These are phyloP conservation scores for Cuculus canorus DNA, from an alignment of 2,797 vertebrate genomes.

Conservation along the genomic window DNA sequence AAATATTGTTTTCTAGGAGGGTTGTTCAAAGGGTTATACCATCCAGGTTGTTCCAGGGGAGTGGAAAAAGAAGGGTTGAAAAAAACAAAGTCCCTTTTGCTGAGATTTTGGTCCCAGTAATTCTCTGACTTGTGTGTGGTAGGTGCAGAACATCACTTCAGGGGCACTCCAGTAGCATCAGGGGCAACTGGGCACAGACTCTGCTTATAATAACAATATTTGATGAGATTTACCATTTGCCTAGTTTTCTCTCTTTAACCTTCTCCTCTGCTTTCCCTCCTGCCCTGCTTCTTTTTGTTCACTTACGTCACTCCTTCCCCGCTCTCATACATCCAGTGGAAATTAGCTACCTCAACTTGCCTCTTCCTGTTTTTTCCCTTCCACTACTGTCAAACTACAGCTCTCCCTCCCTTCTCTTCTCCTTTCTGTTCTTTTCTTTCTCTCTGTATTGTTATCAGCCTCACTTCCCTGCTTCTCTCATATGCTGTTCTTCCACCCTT, in stretches of 20 bases:
- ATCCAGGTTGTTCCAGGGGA: not conserved
- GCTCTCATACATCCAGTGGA: not conserved
- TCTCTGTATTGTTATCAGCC: not conserved
- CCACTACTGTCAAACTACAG: not conserved
- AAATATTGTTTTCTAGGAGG: not conserved
- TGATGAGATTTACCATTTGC: not conserved
- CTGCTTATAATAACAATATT: not conserved
- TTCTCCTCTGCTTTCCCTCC: not conserved
- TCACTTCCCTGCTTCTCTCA: not conserved
- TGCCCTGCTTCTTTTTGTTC: not conserved
- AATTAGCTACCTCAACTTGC: not conserved
- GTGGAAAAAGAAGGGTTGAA: not conserved
- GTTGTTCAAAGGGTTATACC: not conserved
- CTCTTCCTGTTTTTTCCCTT: not conserved
- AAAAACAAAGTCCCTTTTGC: not conserved
- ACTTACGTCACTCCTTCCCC: not conserved
- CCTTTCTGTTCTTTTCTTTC: not conserved
- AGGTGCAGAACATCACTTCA: not conserved
- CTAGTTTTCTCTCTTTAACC: not conserved
- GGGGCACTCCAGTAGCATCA: not conserved
- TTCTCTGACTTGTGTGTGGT: not conserved
- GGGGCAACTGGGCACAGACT: rapidly evolving
- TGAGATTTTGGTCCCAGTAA: not conserved
- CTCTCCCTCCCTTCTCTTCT: not conserved
- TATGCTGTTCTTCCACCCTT: not conserved